phyloP scores from a whole-genome alignment of 2,797 vertebrate genomes.

The Danio kyathit region DNA sequence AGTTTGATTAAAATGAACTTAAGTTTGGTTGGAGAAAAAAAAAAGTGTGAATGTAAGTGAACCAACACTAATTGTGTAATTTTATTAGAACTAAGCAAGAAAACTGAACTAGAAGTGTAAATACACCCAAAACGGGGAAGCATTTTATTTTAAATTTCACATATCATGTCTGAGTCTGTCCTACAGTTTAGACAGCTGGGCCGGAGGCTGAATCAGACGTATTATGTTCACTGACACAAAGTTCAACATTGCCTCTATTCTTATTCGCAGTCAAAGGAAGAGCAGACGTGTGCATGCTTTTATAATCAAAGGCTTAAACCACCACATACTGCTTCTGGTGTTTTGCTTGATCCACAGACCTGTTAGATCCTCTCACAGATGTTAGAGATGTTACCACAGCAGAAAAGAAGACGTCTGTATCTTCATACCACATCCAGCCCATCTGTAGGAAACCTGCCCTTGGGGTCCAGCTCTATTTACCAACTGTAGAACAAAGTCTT shows the following conservation, averaged over 20 bases:
- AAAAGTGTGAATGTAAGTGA: too few relatives aligned
- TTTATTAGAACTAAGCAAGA: too few relatives aligned
- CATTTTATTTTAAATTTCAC: neutral
- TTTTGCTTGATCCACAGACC: slow-evolving; percentile 18
- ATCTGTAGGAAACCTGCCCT: slow-evolving; percentile 11
- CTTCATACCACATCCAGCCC: slow-evolving; percentile 14
- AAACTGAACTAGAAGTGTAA: neutral
- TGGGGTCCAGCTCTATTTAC: slow-evolving; percentile 2
- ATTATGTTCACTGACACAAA: slow-evolving; percentile 36
- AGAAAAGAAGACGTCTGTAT: slow-evolving; percentile 15
- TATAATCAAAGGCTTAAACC: slow-evolving; percentile 12
- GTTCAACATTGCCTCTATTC: slow-evolving; percentile 10
- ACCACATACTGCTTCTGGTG: slow-evolving; percentile 34
- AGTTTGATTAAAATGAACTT: too few relatives aligned
- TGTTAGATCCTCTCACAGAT: slow-evolving; percentile 35
- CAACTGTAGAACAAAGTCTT: neutral
- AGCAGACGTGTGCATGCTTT: slow-evolving; percentile 30
- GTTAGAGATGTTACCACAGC: slow-evolving; percentile 13
- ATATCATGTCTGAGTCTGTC: neutral
- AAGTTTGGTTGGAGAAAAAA: too few relatives aligned
- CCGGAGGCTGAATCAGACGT: slow-evolving; percentile 23
- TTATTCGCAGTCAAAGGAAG: slow-evolving; percentile 21
- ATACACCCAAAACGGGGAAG: neutral
- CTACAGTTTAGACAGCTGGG: slow-evolving; percentile 25
- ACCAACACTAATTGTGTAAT: too few relatives aligned